These are phyloP conservation scores for Euplagia quadripunctaria DNA, from an alignment of 2,888 invertebrate species.

Conservation along the genomic window DNA sequence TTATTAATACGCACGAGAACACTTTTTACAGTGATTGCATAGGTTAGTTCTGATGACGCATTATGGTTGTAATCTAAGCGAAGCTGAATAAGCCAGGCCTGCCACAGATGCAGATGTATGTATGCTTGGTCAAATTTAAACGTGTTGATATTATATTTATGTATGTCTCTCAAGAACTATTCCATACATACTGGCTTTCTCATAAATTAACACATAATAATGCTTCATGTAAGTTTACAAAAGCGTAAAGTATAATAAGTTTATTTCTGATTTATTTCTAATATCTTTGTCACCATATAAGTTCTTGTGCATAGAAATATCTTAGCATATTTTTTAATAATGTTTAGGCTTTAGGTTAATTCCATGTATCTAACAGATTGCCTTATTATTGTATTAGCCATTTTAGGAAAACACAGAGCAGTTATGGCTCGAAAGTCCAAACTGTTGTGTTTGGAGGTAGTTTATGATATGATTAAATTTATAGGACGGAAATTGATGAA, in stretches of 20 bases:
- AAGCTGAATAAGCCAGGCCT: too few species aligned
- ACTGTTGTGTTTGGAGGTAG: not conserved
- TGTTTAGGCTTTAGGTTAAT: not conserved
- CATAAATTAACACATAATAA: not conserved
- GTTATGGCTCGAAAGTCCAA: not conserved
- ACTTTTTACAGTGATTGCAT: too few species aligned
- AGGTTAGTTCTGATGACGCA: too few species aligned
- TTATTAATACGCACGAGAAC: too few species aligned
- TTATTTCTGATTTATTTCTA: not conserved
- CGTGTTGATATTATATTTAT: too few species aligned
- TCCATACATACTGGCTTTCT: not conserved
- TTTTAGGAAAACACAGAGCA: not conserved
- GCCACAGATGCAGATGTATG: too few species aligned
- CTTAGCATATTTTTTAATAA: constrained; percentile 2
- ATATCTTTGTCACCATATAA: not conserved
- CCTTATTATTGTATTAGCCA: not conserved
- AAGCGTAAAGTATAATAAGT: not conserved
- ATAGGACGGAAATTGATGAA: constrained; percentile 16
- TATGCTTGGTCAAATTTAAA: too few species aligned
- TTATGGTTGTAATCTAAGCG: too few species aligned
- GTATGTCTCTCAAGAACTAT: not conserved
- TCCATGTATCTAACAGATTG: not conserved
- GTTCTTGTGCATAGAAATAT: not conserved
- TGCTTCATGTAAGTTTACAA: not conserved
- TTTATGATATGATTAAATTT: not conserved